Evolutionary conservation across 2,888 invertebrate species (phyloP).

Genomic region (Cataglyphis albicans): DNA sequence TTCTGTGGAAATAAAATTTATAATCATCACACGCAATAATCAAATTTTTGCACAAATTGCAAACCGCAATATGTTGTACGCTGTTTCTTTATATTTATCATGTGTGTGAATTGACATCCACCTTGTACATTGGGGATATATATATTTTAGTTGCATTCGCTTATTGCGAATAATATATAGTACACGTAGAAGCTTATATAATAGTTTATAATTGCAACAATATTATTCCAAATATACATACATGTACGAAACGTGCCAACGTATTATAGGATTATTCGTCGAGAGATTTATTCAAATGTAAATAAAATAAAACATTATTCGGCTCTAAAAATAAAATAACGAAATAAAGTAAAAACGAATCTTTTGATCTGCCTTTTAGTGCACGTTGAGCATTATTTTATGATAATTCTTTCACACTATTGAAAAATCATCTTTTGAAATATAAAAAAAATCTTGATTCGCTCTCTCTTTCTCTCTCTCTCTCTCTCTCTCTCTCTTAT

Average conservation of each 20-base stretch:
- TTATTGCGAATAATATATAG: neutral
- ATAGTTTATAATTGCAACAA: neutral
- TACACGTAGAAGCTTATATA: neutral
- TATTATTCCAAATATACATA: neutral
- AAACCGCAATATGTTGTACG: neutral
- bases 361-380: neutral
- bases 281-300: neutral
- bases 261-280: neutral
- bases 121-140: neutral
- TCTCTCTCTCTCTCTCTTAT: neutral
- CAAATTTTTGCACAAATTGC: neutral
- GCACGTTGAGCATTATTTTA: neutral
- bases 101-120: neutral
- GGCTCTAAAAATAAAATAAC: neutral
- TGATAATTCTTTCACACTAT: too few relatives aligned
- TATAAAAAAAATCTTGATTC: slow-evolving; percentile 4
- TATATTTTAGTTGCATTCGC: neutral
- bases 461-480: too few relatives aligned
- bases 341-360: neutral
- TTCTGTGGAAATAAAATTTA: neutral
- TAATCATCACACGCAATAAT: neutral
- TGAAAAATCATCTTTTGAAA: slow-evolving; percentile 5
- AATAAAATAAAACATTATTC: neutral
- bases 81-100: neutral
- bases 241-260: neutral